Percentiles rank a stretch among this genome's conserved stretches.
Evolutionary conservation across 2,113 vertebrate species (phyloP).

Genomic region (Trogon melanurus): DNA sequence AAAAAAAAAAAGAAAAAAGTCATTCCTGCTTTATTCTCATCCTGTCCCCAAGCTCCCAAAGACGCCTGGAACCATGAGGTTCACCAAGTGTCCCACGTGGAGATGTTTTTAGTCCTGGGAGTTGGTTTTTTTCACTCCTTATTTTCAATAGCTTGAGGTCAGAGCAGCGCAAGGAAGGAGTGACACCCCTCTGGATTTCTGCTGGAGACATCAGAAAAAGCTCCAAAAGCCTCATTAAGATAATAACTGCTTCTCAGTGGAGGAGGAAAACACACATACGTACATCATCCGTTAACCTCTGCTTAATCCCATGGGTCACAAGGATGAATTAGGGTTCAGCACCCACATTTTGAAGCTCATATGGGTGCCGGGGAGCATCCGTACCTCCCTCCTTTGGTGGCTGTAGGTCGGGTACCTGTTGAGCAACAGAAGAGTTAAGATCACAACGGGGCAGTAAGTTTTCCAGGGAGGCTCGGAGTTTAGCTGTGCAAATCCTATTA

Average conservation of each 20-base stretch:
- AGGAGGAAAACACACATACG: accelerated
- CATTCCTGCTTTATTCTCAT: not conserved
- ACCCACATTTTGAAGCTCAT: not conserved
- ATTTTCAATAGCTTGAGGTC: not conserved
- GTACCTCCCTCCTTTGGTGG: not conserved
- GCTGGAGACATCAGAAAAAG: not conserved
- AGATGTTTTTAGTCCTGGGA: not conserved
- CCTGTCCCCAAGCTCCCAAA: not conserved
- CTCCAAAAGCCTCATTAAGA: not conserved
- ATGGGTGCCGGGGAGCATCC: not conserved
- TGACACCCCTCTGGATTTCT: accelerated
- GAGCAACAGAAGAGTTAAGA: not conserved
- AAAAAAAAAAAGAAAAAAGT: not conserved
- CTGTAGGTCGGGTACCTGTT: accelerated
- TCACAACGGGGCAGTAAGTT: not conserved
- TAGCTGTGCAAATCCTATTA: conserved; percentile 44
- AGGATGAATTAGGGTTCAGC: not conserved
- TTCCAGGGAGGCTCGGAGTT: not conserved
- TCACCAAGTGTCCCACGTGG: not conserved
- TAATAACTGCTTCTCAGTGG: not conserved
- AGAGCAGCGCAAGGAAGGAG: not conserved
- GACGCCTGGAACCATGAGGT: not conserved
- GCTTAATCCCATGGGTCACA: accelerated
- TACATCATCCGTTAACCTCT: not conserved
- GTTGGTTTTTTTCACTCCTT: not conserved